Base-by-base conservation (phyloP, 1,140 invertebrate genomes). In the Nomia melanderi region DNA sequence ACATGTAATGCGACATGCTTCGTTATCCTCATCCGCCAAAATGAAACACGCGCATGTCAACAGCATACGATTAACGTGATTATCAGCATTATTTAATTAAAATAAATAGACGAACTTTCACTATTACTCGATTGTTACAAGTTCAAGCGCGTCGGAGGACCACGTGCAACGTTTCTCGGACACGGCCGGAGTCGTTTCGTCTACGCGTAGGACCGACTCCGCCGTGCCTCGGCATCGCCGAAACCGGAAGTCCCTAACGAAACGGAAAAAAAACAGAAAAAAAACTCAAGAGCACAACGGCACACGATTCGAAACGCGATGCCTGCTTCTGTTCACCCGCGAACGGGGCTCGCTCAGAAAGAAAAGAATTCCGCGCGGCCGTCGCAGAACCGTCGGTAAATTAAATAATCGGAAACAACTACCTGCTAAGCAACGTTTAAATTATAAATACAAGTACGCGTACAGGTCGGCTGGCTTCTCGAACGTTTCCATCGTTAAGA, bases 91-190 rank as follows among this genome's bases (percentile, higher is more conserved):
- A 74, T 41, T 27, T 6, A 41, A n/a, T 44, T 31, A 44, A 64
- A 64, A 63, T 57, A 75, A 75, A 75, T 75, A 75, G 50, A 53
- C 39, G n/a, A 75, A 36, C 12, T 33, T 31, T 17, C 23, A 41
- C 41, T 44, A 44, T 4, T 65, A 41, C 27, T 54, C 0, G 25
- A 39, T 62, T 25, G 50, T 33, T 20, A 39, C 1, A 39, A 12
- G 25, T 36, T 29, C 23, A 27, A 67, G 17, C 39, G 20, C 29
- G 44, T n/a, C 9, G 20, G 56, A n/a, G 9, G 20, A 4, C 41
- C 2, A 14, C 14, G 14, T n/a, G n/a, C n/a, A 44, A 44, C 20
- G 53, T 31, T 29, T 36, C 8, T 2, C 36, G 12, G 27, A 36
- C 23, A n/a, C n/a, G n/a, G n/a, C n/a, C n/a, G n/a, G n/a, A 47